Evolutionary conservation across 2,113 vertebrate genomes (phyloP), one percentile per base, ranked within the genome.

Genomic region (Trachemys scripta): DNA sequence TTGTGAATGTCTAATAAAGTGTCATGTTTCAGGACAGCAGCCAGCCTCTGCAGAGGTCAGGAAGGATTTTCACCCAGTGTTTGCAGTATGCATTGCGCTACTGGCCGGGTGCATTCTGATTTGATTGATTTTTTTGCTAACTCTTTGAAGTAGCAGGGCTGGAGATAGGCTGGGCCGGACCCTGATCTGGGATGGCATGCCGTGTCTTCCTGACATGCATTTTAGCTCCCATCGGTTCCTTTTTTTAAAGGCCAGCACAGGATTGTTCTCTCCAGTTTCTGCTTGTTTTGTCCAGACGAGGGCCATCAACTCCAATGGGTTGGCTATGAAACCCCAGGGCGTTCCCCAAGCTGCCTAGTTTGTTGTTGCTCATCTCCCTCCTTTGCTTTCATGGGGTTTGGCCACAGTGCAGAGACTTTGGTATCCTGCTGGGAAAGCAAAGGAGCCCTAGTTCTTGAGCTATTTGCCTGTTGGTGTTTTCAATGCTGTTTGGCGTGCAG

Each of bases 1-100:
- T 75, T 75, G 69, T 42, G n/a, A 75, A 75, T 42, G 69, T 75
- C 69, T 38, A 75, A 19, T 75, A 50, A 75, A 82, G 49, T 1
- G 6, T n/a, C 0, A 0, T 45, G 6, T 59, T 91, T 19, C 42
- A 29, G 62, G 38, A 2, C 56, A n/a, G 8, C 47, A 75, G 20
- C 47, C 38, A 62, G 82, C 10, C 11, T 80, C 72, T 79, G 80
- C 84, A 82, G 54, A 93, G 45, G 49, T 90, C 76, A 54, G 35
- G 45, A 42, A 19, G 62, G 5, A 0, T 83, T 87, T 89, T 89
- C 29, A 84, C 22, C 7, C 81, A 0, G 8, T 78, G 10, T 0
- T 50, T 91, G 75, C 7, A 83, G 45, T 31, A 50, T 84, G 2
- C 51, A 6, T 78, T 80, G 45, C 9, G 5, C 57, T 62, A 8